These are phyloP conservation scores for Miniopterus natalensis DNA, from an alignment of 2,113 vertebrate genomes.

Conservation along the genomic window DNA sequence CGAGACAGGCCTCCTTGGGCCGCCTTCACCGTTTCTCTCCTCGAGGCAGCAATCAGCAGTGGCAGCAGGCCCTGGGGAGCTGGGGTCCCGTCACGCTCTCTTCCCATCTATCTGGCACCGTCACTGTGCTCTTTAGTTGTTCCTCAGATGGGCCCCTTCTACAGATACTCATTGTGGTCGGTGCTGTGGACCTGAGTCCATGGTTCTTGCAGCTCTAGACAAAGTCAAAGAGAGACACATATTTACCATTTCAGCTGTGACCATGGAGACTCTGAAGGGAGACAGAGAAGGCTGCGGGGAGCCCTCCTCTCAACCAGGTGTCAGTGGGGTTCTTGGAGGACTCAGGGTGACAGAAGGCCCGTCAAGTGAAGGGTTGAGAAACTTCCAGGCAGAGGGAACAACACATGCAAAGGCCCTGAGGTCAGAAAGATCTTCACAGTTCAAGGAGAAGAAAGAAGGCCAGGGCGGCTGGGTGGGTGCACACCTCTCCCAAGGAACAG, in stretches of 20 bases:
- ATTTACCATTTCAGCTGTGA: background rate
- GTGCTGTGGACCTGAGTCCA: background rate
- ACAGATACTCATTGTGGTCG: accelerated
- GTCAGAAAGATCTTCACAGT: background rate
- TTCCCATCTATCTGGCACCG: accelerated
- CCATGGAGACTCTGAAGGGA: background rate
- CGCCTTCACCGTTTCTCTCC: background rate
- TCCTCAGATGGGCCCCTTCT: too few species aligned
- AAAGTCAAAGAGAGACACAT: background rate
- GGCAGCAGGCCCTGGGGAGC: background rate
- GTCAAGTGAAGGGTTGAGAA: background rate
- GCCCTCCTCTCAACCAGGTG: background rate
- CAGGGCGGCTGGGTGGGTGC: too few species aligned
- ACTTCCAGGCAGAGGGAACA: background rate
- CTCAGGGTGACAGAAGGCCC: background rate
- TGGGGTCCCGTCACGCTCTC: too few species aligned
- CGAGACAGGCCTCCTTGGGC: background rate
- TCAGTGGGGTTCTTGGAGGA: background rate
- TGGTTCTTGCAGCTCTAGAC: background rate
- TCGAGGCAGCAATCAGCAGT: background rate
- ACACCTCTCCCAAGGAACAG: background rate
- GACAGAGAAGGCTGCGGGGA: background rate
- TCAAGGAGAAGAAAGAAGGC: background rate
- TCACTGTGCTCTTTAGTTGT: accelerated
- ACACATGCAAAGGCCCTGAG: background rate